Evolutionary conservation across 2,113 vertebrate genomes (phyloP).

Genomic region (Drymodes brunneopygia): DNA sequence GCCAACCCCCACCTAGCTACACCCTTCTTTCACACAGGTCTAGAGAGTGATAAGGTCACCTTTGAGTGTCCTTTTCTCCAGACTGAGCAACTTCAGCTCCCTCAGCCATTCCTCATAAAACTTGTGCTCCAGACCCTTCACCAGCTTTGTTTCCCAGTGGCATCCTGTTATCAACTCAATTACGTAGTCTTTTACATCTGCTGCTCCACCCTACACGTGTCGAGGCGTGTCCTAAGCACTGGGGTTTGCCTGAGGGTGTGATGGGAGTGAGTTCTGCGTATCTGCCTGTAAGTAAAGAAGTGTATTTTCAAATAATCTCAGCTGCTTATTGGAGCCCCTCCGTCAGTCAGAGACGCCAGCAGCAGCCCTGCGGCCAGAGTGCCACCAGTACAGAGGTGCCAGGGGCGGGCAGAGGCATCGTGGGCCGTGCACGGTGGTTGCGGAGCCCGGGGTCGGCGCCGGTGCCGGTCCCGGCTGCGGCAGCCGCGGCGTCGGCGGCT

Average conservation of each 20-base stretch:
- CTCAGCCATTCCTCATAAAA: background rate
- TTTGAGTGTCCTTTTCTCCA: background rate
- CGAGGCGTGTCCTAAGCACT: rapidly evolving
- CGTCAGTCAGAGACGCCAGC: background rate
- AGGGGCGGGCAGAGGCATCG: rapidly evolving
- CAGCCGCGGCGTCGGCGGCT: rapidly evolving
- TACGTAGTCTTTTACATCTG: rapidly evolving
- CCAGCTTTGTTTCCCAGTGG: rapidly evolving
- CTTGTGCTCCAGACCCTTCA: too few relatives aligned
- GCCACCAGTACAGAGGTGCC: rapidly evolving
- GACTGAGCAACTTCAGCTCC: background rate
- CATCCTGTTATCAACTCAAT: background rate
- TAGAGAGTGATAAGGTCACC: background rate
- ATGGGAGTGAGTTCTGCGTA: too few relatives aligned
- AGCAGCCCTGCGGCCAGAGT: rapidly evolving
- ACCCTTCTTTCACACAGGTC: background rate
- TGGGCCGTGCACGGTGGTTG: rapidly evolving
- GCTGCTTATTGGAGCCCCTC: too few relatives aligned
- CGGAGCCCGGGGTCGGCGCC: background rate
- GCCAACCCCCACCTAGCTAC: background rate
- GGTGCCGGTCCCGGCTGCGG: background rate
- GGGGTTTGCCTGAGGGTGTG: background rate
- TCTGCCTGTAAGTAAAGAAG: background rate
- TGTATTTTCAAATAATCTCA: rapidly evolving
- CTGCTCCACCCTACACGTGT: too few relatives aligned